Evolutionary conservation across 2,113 vertebrate species (phyloP).

Genomic region (Tragelaphus imberbis): DNA sequence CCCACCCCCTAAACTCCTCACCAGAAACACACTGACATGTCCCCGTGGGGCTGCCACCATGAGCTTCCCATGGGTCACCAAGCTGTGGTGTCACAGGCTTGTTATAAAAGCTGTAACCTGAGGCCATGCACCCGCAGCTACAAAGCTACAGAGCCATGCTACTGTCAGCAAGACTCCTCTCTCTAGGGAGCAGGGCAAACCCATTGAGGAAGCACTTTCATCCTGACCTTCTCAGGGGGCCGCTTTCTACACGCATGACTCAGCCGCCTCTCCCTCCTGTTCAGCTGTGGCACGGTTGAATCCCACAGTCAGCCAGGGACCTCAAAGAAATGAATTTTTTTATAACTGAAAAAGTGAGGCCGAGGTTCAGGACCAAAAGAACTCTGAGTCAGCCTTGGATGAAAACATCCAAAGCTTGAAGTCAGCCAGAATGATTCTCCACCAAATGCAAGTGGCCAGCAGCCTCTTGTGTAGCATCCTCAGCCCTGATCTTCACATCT

Average conservation of each 20-base stretch:
- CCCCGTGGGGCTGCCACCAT: not conserved
- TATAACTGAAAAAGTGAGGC: not conserved
- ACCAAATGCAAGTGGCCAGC: not conserved
- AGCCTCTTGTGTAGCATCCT: rapidly evolving
- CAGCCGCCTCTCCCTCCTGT: not conserved
- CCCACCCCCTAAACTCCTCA: not conserved
- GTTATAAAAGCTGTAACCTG: not conserved
- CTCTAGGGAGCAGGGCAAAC: not conserved
- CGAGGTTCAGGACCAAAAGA: not conserved
- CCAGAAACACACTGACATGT: not conserved
- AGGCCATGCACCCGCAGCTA: not conserved
- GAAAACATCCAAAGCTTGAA: not conserved
- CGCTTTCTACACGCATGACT: rapidly evolving
- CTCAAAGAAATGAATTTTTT: not conserved
- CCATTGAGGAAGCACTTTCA: not conserved
- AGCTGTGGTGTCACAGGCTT: not conserved
- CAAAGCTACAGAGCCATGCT: not conserved
- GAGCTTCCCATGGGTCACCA: not conserved
- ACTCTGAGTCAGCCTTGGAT: not conserved
- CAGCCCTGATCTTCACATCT: not conserved
- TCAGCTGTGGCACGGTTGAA: rapidly evolving
- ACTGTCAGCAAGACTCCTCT: not conserved
- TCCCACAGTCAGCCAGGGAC: not conserved
- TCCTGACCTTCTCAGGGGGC: not conserved
- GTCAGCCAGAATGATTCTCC: not conserved